Base-by-base conservation (phyloP, 2,113 vertebrate species). In the Beaufortia kweichowensis region DNA sequence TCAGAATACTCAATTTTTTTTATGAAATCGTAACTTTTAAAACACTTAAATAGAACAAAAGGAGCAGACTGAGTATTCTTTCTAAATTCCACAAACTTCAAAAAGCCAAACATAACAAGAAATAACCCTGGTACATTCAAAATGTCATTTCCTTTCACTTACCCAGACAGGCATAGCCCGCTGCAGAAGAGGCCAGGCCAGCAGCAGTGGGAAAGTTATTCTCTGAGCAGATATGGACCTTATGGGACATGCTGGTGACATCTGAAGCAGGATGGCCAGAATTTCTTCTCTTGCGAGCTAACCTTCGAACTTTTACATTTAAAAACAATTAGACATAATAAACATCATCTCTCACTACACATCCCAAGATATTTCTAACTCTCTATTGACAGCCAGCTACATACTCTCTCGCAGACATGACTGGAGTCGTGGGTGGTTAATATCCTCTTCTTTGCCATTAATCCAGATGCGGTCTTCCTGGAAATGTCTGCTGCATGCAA, bases 161-260 rank as follows among this genome's bases (percentile, higher is more conserved):
- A 98, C 97, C 96, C 23, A 98, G 88, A 87, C 97, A 98, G 82
- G 97, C 96, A 0, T 95, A 98, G 76, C 97, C 97, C 0, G 96
- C 94, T 0, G 97, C 97, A 0, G 97, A 99, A 2, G 96, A 99
- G 0, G 97, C 97, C 48, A 99, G 87, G 11, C 96, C 96, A 0
- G 97, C 97, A 0, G 96, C 97, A 0, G 97, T 99, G 79, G 97
- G 97, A 81, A 99, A 99, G 89, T 96, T 94, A 89, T 99, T 99
- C 46, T 90, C 88, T 0, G 96, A 96, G 67, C 95, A 96, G 23
- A 98, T 81, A 64, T 98, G 97, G 73, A 97, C 91, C 84, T 94
- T 97, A 80, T 93, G 91, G 76, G 90, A 89, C 7, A 94, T 89
- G 75, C 75, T 76, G 29, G 85, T 78, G 0, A 87, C 75, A 0